Base-by-base conservation (phyloP, 2,888 invertebrate species). In the Eudemis profundana region DNA sequence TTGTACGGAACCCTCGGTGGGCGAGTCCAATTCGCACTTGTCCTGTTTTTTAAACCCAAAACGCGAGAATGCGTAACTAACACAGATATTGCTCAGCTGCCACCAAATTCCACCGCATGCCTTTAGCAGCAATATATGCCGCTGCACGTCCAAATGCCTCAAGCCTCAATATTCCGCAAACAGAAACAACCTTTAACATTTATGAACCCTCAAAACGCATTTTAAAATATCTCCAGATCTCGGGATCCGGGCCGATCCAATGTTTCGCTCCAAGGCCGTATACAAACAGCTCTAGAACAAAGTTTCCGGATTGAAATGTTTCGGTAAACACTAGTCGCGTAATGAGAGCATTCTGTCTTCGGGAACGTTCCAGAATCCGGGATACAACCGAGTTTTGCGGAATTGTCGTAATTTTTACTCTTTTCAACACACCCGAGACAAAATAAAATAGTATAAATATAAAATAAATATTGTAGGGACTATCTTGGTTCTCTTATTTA, bases 231-330 rank as follows among this genome's bases (percentile, higher is more conserved):
- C 36, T 36, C 38, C 49, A 8, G 14, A 4, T 49, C 15, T 27
- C 15, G 15, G 15, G 49, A 10, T n/a, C 21, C 19, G n/a, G 46
- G 21, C 21, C 46, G 46, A 15, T 40, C 40, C 50, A 27, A 59
- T 23, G 76, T 74, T 74, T 42, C 0, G 29, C 74, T 64, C 66
- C 44, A 66, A 71, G 74, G 82, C 82, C 79, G 68, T 70, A 77
- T 77, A 74, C 73, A 78, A 71, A 80, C 81, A 75, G 74, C 70
- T 71, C 70, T 81, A 78, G 81, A 84, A 84, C 83, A 89, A 88
- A 88, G 81, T 78, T 74, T 78, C 81, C 81, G 79, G 82, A 86
- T 86, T 87, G 85, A 83, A 87, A 88, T 83, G 85, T 84, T 84
- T 84, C 75, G 67, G 81, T 85, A 88, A 87, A 87, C 83, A 87